These are phyloP conservation scores for Muscicapa comitata DNA, from an alignment of 2,797 vertebrate genomes.

Conservation along the genomic window DNA sequence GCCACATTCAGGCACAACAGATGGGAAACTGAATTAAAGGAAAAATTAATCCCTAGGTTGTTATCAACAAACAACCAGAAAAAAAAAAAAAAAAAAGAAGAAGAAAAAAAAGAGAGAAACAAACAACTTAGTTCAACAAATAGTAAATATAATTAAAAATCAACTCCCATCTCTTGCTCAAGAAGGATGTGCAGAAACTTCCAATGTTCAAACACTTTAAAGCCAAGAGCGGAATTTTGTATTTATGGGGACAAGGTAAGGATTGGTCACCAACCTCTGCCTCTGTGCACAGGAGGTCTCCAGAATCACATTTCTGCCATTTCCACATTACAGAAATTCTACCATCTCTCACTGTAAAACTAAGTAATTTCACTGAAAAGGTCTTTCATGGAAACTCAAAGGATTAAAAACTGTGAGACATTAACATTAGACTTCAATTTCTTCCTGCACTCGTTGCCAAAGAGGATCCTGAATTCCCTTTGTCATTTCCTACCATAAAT, in stretches of 20 bases:
- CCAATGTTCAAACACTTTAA: background rate
- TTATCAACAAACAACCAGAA: background rate
- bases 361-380: background rate
- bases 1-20: background rate
- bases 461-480: background rate
- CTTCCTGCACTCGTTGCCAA: background rate
- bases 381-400: background rate
- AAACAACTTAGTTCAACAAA: background rate
- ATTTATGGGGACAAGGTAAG: background rate
- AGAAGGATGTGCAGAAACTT: background rate
- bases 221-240: background rate
- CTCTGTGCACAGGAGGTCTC: background rate
- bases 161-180: background rate
- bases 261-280: background rate
- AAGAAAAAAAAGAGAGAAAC: background rate
- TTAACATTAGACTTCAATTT: background rate
- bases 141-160: background rate
- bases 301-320: background rate
- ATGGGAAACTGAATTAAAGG: background rate
- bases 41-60: background rate
- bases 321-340: background rate
- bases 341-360: background rate
- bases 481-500: background rate
- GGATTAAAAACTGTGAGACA: background rate
- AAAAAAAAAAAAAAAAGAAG: fast-evolving